Evolutionary conservation across 2,888 invertebrate species (phyloP).

Genomic region (Andrena marginata): DNA sequence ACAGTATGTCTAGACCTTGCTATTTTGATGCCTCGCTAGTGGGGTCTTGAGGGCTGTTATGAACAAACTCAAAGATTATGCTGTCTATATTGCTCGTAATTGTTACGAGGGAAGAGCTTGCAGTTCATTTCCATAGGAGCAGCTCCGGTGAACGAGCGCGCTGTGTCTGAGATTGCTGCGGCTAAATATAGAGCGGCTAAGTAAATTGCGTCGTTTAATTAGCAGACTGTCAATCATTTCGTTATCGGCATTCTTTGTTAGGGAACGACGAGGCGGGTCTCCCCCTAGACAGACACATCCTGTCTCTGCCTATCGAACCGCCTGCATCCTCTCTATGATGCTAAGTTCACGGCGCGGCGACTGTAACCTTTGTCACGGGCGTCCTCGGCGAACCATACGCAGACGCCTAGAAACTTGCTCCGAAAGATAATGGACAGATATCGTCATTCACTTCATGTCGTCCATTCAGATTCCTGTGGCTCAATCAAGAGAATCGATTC

Average conservation of each 20-base stretch:
- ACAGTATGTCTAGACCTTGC: too few relatives aligned
- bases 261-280: slow-evolving; percentile 57
- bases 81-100: background rate
- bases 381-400: background rate
- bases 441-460: too few relatives aligned
- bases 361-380: slow-evolving; percentile 56
- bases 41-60: background rate
- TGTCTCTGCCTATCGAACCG: slow-evolving; percentile 75
- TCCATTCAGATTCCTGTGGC: too few relatives aligned
- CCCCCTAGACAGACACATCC: slow-evolving; percentile 78
- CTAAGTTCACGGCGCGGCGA: slow-evolving; percentile 68
- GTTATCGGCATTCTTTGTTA: slow-evolving; percentile 79
- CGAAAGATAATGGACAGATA: too few relatives aligned
- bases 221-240: slow-evolving; percentile 80
- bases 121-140: background rate
- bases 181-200: slow-evolving; percentile 73
- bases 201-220: slow-evolving; percentile 76
- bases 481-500: too few relatives aligned
- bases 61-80: background rate
- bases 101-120: background rate
- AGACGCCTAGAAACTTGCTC: too few relatives aligned
- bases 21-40: too few relatives aligned
- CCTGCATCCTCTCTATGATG: slow-evolving; percentile 62
- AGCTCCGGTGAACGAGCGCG: background rate
- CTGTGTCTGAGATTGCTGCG: slow-evolving; percentile 33